phyloP scores from a whole-genome alignment of 2,888 invertebrate genomes.

The Boloria selene region DNA sequence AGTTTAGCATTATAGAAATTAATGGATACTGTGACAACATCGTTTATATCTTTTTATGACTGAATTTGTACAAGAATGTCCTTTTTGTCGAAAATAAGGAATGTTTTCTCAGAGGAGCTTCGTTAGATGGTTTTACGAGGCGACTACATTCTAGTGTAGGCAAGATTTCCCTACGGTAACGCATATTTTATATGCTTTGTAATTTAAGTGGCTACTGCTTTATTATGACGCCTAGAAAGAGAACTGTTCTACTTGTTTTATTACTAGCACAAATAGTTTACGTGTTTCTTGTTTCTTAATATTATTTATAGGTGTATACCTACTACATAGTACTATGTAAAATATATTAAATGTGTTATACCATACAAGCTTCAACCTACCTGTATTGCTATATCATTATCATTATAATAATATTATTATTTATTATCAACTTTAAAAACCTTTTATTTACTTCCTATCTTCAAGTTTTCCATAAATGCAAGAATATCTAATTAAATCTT shows the following conservation, averaged over 20 bases:
- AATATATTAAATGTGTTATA: too few species aligned
- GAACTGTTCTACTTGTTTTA: conserved; percentile 25
- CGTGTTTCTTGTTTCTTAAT: not conserved
- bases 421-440: too few species aligned
- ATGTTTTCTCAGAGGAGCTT: conserved; percentile 56
- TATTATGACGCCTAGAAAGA: conserved; percentile 44
- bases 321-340: too few species aligned
- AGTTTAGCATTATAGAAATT: conserved; percentile 6
- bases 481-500: too few species aligned
- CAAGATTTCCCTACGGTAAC: conserved; percentile 75
- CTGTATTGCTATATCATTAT: too few species aligned
- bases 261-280: conserved; percentile 22
- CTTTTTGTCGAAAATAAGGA: conserved; percentile 44
- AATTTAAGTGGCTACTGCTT: conserved; percentile 67
- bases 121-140: conserved; percentile 67
- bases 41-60: conserved; percentile 36
- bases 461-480: too few species aligned
- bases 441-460: too few species aligned
- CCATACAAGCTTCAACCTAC: too few species aligned
- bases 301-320: not conserved
- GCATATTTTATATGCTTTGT: conserved; percentile 72
- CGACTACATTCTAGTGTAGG: conserved; percentile 59
- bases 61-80: conserved; percentile 34
- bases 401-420: too few species aligned
- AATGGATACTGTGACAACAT: conserved; percentile 14